Evolutionary conservation across 2,797 vertebrate genomes (phyloP), one percentile per base, ranked within the genome.

Genomic region (Percopsis omiscomaycus): DNA sequence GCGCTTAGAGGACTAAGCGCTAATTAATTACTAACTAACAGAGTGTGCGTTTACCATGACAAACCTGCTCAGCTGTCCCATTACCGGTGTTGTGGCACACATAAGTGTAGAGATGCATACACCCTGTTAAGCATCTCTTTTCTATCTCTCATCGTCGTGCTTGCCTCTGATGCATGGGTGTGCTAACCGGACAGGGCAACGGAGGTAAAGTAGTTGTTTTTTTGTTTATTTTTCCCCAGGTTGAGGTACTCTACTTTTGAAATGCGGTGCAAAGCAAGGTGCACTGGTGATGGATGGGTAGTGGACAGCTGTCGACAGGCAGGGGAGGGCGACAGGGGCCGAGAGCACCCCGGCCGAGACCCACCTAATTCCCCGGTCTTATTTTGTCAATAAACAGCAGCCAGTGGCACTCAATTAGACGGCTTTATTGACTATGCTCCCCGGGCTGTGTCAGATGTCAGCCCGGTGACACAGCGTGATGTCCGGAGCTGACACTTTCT

Each of bases 341-440:
- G 28, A 30, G 22, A 68, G 73, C 55, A 5, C 2, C 64, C 66
- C 58, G 46, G 13, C 44, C 13, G 78, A 83, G 84, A 82, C 80
- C 69, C 77, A 77, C 86, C 86, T 90, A 89, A 92, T 89, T 92
- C 88, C 85, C 86, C 59, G 81, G 84, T 89, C 88, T 91, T 90
- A 88, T 88, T 89, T 90, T 87, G 90, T 92, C 91, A 87, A 91
- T 91, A 91, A 90, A 88, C 88, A 88, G 84, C 88, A 82, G 85
- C 88, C 87, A 86, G 82, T 80, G 85, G 86, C 88, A 88, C 89
- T 91, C 87, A 90, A 88, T 92, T 89, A 91, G 86, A 87, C 69
- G 56, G 63, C 81, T 89, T 89, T 91, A 92, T 93, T 89, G 90
- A 91, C 89, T 86, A 62, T 68, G 82, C 80, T 88, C 81, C 79